Evolutionary conservation across 2,888 invertebrate genomes (phyloP).

Genomic region (Ctena decussata): DNA sequence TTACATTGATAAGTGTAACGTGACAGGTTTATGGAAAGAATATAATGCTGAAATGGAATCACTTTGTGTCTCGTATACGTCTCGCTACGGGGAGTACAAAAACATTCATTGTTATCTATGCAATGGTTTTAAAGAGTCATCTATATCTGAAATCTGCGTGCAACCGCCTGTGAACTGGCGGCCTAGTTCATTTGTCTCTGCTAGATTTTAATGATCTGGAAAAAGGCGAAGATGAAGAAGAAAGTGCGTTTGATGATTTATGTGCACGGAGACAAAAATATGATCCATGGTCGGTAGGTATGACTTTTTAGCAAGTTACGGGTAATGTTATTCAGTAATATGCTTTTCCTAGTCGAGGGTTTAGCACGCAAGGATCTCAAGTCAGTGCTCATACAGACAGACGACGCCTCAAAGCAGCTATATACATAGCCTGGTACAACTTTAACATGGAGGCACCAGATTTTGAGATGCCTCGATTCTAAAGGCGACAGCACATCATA

Average conservation of each 20-base stretch:
- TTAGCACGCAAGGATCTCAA: no score
- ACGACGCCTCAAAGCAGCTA: no score
- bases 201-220: slow-evolving; percentile 38
- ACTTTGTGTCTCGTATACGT: slow-evolving; percentile 44
- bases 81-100: slow-evolving; percentile 28
- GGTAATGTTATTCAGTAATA: no score
- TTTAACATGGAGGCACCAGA: no score
- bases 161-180: background rate
- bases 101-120: slow-evolving; percentile 55
- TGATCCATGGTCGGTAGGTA: background rate
- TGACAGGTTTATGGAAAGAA: slow-evolving; percentile 44
- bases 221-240: background rate
- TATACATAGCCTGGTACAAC: no score
- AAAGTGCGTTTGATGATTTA: background rate
- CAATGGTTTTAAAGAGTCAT: slow-evolving; percentile 20
- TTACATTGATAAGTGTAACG: slow-evolving; percentile 37
- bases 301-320: no score
- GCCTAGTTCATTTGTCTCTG: slow-evolving; percentile 22
- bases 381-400: no score
- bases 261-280: background rate
- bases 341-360: no score
- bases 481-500: no score
- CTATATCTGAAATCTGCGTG: background rate
- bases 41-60: slow-evolving; percentile 28
- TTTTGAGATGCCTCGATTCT: no score